Evolutionary conservation across 2,797 vertebrate species (phyloP), one percentile per base, ranked within the genome.

Genomic region (Acipenser oxyrinchus): DNA sequence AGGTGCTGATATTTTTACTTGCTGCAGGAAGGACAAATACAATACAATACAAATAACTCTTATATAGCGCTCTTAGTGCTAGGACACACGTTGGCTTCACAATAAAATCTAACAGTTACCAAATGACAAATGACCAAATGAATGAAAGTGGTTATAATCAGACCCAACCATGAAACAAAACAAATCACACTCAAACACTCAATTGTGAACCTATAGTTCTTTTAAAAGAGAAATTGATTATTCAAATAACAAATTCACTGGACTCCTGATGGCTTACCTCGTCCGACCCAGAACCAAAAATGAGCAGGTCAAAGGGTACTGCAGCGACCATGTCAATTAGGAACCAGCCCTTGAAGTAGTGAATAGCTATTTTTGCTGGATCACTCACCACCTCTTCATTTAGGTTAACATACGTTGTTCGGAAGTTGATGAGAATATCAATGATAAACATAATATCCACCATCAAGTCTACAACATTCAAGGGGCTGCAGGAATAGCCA

Each of bases 361-460:
- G 97, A 83, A 99, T 93, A 64, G 95, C 96, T 81, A 99, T 98
- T 86, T 92, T 97, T 69, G 93, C 93, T 1, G 97, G 96, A 71
- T 98, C 92, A 83, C 96, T 99, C 81, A 99, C 97, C 84, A 99
- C 97, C 84, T 99, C 97, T 89, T 99, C 97, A 65, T 99, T 99
- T 72, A 85, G 80, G 84, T 99, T 99, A 59, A 99, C 97, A 55
- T 99, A 99, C 3, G 96, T 99, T 78, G 97, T 99, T 88, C 97
- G 90, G 86, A 99, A 99, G 91, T 99, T 99, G 81, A 99, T 99
- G 71, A 99, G 92, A 83, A 99, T 99, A 88, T 99, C 96, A 72
- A 99, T 97, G 81, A 99, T 97, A 85, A 99, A 99, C 97, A 99
- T 99, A 83, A 99, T 99, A 85, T 99, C 97, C 90, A 99, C 97